Conservation (phyloP, 1,140 invertebrate species). For the Drosophila neocordata region DNA sequence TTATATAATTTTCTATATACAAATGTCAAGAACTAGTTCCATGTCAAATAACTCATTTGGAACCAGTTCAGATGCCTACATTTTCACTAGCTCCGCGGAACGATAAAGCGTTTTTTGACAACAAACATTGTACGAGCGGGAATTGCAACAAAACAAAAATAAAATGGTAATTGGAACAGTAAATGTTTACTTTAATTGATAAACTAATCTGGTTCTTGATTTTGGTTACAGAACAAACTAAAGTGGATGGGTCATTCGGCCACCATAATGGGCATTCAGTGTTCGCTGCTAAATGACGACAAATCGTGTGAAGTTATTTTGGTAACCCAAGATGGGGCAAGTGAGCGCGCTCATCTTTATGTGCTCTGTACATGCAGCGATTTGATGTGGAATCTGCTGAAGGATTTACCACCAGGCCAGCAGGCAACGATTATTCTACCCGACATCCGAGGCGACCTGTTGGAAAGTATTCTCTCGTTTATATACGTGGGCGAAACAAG, state of each 20-base stretch:
- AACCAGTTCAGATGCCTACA: not conserved
- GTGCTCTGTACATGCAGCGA: constrained; percentile 78
- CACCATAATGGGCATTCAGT: constrained; percentile 79
- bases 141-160: constrained; percentile 46
- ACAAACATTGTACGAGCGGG: constrained; percentile 44
- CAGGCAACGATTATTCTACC: constrained; percentile 75
- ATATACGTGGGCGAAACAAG: constrained; percentile 78
- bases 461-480: constrained; percentile 74
- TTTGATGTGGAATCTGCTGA: constrained; percentile 65
- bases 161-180: constrained; percentile 55
- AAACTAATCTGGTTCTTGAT: not conserved
- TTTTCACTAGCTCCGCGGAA: not conserved
- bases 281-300: constrained; percentile 57
- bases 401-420: constrained; percentile 67
- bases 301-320: constrained; percentile 72
- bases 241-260: constrained; percentile 82
- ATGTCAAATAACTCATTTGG: not conserved
- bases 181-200: not conserved
- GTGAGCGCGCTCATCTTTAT: constrained; percentile 73
- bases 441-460: constrained; percentile 69
- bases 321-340: constrained; percentile 66
- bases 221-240: constrained; percentile 63
- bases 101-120: constrained; percentile 32
- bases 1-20: no score
- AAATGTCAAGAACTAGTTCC: not conserved